Evolutionary conservation across 92 coral and sea anemone species (phyloP).

Genomic region (Parazoanthus swiftii): DNA sequence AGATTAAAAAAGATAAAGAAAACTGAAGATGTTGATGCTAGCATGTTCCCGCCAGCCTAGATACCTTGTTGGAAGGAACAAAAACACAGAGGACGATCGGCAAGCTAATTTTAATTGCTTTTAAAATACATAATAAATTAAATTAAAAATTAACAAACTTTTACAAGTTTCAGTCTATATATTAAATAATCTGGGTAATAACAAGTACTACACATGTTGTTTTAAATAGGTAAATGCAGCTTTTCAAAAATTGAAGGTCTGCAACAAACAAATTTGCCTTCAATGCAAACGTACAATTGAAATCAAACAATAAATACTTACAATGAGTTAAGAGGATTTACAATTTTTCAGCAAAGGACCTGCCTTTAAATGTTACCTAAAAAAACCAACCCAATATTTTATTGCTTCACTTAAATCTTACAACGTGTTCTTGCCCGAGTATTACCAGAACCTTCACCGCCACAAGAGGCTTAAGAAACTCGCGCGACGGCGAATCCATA

Average conservation of each 20-base stretch:
- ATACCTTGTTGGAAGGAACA: neutral
- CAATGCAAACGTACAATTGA: neutral
- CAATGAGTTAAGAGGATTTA: neutral
- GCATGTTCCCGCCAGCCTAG: neutral
- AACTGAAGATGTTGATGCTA: too few species aligned
- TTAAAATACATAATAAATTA: constrained; percentile 24
- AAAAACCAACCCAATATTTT: neutral
- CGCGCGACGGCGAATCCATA: neutral
- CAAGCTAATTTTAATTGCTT: neutral
- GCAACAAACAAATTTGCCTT: neutral
- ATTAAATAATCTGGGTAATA: neutral
- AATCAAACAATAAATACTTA: neutral
- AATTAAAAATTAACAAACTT: neutral
- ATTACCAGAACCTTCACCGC: neutral
- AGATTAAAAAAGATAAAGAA: too few species aligned
- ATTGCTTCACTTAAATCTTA: neutral
- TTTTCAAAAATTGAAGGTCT: neutral
- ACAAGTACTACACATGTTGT: neutral
- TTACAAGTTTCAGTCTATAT: neutral
- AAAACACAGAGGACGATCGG: neutral
- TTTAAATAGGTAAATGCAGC: neutral
- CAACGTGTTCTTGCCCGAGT: neutral
- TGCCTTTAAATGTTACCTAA: constrained; percentile 25
- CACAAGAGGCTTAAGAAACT: neutral
- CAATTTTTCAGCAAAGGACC: constrained; percentile 21